Conservation (phyloP, 2,888 invertebrate species). For the Drosophila niveifrons region DNA sequence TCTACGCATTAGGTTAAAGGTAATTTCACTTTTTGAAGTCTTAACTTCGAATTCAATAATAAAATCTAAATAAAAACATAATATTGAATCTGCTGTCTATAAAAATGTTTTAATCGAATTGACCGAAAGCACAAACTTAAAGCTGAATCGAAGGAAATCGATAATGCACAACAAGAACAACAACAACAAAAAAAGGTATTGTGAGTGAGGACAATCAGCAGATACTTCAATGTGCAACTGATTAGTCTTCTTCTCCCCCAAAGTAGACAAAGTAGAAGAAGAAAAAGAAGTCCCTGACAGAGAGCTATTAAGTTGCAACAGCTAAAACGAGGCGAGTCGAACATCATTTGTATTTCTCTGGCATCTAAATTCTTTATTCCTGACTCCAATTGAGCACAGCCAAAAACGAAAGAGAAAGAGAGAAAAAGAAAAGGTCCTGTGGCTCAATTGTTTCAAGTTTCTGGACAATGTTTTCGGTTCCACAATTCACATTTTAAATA, state of each 20-base stretch:
- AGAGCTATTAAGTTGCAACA: background rate
- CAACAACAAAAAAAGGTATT: too few relatives aligned
- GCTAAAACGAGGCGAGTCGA: background rate
- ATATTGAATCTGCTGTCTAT: too few relatives aligned
- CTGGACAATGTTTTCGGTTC: constrained; percentile 16
- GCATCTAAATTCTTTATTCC: background rate
- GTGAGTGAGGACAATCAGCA: constrained; percentile 13
- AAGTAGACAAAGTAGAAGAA: background rate
- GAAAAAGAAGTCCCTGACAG: background rate
- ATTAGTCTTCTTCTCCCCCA: constrained; percentile 31
- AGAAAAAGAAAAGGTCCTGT: constrained; percentile 27
- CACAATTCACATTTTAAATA: constrained; percentile 33
- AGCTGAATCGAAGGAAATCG: constrained; percentile 23
- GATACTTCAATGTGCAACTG: constrained; percentile 23
- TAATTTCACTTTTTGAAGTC: too few relatives aligned
- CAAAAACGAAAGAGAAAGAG: constrained; percentile 8
- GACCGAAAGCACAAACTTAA: background rate
- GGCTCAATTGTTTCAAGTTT: constrained; percentile 36
- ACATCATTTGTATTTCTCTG: background rate
- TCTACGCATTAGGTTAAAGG: too few relatives aligned
- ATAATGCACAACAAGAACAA: constrained; percentile 35
- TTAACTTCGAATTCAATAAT: too few relatives aligned
- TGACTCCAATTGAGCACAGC: constrained; percentile 57
- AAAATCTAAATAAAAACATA: too few relatives aligned
- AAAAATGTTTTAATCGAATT: too few relatives aligned